Percentiles rank a stretch among this genome's conserved stretches.
Evolutionary conservation across 2,888 invertebrate species (phyloP).

Genomic region (Drosophila rubida): DNA sequence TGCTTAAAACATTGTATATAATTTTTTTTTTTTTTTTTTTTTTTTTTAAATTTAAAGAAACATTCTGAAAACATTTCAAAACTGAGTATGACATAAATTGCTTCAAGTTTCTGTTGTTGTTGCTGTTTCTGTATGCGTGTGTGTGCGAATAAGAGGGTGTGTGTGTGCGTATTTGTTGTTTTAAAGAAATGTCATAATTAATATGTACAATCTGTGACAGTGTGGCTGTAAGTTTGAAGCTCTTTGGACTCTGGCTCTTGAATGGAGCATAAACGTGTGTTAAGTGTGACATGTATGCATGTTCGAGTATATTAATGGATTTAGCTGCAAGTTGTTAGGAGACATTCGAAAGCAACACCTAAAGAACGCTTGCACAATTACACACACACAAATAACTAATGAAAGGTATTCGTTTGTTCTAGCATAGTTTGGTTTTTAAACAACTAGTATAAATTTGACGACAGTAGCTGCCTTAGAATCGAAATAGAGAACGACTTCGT

Average conservation of each 20-base stretch:
- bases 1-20: conserved; percentile 60
- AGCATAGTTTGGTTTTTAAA: conserved; percentile 56
- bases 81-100: conserved; percentile 69
- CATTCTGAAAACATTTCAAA: conserved; percentile 44
- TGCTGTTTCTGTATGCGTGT: conserved; percentile 34
- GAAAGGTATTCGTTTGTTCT: conserved; percentile 47
- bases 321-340: conserved; percentile 27
- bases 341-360: conserved; percentile 67
- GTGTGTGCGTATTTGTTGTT: conserved; percentile 25
- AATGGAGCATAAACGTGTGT: conserved; percentile 15
- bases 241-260: conserved; percentile 46
- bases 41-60: conserved; percentile 45
- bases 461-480: conserved; percentile 77
- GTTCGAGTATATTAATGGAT: conserved; percentile 15
- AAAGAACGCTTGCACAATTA: conserved; percentile 76
- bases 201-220: conserved; percentile 66
- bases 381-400: conserved; percentile 73
- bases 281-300: conserved; percentile 13
- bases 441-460: conserved; percentile 71
- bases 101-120: conserved; percentile 53
- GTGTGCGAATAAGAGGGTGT: conserved; percentile 34
- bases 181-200: conserved; percentile 42
- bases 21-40: conserved; percentile 20
- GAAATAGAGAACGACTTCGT: conserved; percentile 56
- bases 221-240: conserved; percentile 41